phyloP scores from a whole-genome alignment of 2,113 vertebrate genomes.

The Neopipo cinnamomea region DNA sequence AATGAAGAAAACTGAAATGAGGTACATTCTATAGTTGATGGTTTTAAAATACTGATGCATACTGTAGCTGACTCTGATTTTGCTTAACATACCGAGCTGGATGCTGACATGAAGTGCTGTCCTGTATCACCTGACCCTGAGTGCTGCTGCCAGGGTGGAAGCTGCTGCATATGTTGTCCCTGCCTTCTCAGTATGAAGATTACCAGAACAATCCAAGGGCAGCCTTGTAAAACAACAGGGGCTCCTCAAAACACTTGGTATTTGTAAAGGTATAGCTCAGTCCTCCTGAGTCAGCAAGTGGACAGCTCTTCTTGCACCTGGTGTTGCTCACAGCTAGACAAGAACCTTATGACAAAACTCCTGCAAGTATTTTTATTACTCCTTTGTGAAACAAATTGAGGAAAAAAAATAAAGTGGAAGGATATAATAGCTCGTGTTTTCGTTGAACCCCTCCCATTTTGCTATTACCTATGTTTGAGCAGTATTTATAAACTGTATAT shows the following conservation, averaged over 20 bases:
- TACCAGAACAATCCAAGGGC: background rate
- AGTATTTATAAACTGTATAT: background rate
- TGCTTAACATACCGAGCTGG: background rate
- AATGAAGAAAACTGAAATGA: constrained; percentile 81
- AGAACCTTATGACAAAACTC: background rate
- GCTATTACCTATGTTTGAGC: background rate
- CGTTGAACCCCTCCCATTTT: background rate
- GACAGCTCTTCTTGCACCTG: background rate
- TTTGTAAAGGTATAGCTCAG: background rate
- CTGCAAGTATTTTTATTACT: background rate
- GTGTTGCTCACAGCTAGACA: background rate
- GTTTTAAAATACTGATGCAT: background rate
- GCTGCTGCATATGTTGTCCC: background rate
- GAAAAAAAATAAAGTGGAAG: background rate
- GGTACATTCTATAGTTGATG: constrained; percentile 62
- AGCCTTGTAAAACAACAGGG: background rate
- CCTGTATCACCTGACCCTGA: background rate
- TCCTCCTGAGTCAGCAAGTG: background rate
- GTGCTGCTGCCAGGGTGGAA: background rate
- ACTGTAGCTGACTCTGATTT: background rate
- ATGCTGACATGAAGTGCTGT: background rate
- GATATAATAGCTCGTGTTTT: background rate
- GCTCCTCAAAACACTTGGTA: background rate
- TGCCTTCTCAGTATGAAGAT: background rate
- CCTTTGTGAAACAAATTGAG: background rate